A percentile compares a stretch with the other conserved stretches of the same genome.
Conservation (phyloP, 2,888 invertebrate species). For the Candidula unifasciata region DNA sequence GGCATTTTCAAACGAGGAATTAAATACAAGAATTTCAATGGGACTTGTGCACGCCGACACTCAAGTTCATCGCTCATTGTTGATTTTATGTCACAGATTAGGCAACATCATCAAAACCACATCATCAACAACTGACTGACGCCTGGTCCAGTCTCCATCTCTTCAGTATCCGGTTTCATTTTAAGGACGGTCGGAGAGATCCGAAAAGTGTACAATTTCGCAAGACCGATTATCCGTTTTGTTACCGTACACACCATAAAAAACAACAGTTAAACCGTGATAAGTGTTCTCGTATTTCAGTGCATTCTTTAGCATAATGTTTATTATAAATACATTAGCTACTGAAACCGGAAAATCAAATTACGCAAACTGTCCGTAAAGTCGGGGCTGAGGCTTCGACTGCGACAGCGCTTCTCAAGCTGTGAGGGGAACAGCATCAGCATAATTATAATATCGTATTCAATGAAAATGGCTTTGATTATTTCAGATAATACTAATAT, state of each 20-base stretch:
- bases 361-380: background rate
- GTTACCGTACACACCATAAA: slow-evolving; percentile 5
- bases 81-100: background rate
- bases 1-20: no score
- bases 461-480: no score
- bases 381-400: no score
- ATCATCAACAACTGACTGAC: background rate
- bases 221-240: slow-evolving; percentile 11
- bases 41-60: background rate
- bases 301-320: slow-evolving; percentile 13
- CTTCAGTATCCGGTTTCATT: background rate
- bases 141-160: background rate
- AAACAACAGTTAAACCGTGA: background rate
- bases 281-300: background rate
- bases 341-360: background rate
- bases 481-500: no score
- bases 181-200: background rate
- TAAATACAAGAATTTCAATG: no score
- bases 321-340: slow-evolving; percentile 11
- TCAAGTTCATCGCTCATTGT: slow-evolving; percentile 1
- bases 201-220: background rate
- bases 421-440: no score
- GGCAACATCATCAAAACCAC: slow-evolving; percentile 4
- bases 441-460: no score
- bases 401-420: no score